Base-by-base conservation (phyloP, 2,888 invertebrate genomes). In the Mechanitis messenoides region DNA sequence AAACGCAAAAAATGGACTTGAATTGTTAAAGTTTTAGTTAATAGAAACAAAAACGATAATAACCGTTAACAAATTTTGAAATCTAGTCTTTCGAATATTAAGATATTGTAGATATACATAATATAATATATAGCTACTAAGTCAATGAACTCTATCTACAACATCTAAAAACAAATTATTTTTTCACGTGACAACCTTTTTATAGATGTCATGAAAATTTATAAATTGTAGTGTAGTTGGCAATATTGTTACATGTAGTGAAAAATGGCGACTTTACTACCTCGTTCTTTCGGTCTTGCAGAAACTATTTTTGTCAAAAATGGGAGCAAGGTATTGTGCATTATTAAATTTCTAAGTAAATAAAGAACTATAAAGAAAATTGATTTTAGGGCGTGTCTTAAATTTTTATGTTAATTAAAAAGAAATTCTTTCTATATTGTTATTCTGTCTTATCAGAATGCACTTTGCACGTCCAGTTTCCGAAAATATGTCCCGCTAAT, bases 261-360 rank as follows among this genome's bases (percentile, higher is more conserved):
- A 83, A 92, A 93, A 91, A 95, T 95, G 95, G 95, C 95, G 91
- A 93, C 94, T 78, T 92, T 95, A 87, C 92, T 96, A 85, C 93
- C 93, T 79, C 93, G 95, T 81, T 92, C 93, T 73, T 86, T 93
- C 78, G 90, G 92, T 82, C 87, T 95, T 75, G 92, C 93, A 63
- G 95, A 95, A 90, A 92, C 91, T 81, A 83, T 94, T 71, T 88
- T 93, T 74, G 87, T 93, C 67, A 93, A 93, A 85, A 93, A 93
- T 87, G 92, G 93, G 68, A 83, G 92, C 69, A 95, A 95, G 94
- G 95, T 95, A 92, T 84, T 57, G 33, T 54, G 56, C 50, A 57
- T 33, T 42, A 33, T 7, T 2, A 50, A 53, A 9, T 50, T 12
- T 42, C 60, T 35, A 33, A 9, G 12, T 42, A 11, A 57, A 45